Evolutionary conservation across 2,113 vertebrate genomes (phyloP).

Genomic region (Raphicerus campestris): DNA sequence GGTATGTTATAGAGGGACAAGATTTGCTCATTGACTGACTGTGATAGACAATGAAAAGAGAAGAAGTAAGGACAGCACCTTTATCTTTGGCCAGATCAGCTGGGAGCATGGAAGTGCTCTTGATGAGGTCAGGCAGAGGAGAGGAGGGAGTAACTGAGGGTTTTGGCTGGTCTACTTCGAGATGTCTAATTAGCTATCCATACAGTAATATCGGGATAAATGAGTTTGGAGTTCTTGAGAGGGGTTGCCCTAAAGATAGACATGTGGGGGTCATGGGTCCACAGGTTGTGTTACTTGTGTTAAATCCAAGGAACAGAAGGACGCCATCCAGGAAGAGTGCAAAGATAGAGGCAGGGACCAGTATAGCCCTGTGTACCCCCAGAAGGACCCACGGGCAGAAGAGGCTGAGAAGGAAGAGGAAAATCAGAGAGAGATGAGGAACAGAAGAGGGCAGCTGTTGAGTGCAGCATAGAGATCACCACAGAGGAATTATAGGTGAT

Average conservation of each 20-base stretch:
- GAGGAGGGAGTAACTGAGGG: background rate
- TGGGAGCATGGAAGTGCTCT: background rate
- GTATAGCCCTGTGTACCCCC: background rate
- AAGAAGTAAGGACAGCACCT: too few relatives aligned
- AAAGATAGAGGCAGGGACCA: background rate
- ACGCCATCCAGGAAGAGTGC: background rate
- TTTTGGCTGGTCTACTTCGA: background rate
- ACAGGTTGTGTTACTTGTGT: background rate
- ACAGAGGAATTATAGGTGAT: background rate
- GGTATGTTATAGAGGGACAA: background rate
- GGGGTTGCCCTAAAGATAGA: background rate
- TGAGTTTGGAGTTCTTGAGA: background rate
- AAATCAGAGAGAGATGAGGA: fast-evolving
- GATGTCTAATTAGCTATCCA: background rate
- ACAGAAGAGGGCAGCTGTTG: background rate
- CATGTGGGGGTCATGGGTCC: background rate
- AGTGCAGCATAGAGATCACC: background rate
- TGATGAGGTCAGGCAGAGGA: background rate
- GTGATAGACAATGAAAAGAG: too few relatives aligned
- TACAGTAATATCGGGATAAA: background rate
- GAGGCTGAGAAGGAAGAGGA: background rate
- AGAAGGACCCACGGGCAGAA: background rate
- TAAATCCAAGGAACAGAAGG: background rate
- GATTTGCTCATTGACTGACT: too few relatives aligned
- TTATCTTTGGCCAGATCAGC: too few relatives aligned